phyloP scores from a whole-genome alignment of 2,113 vertebrate species.

The Tinamus guttatus region DNA sequence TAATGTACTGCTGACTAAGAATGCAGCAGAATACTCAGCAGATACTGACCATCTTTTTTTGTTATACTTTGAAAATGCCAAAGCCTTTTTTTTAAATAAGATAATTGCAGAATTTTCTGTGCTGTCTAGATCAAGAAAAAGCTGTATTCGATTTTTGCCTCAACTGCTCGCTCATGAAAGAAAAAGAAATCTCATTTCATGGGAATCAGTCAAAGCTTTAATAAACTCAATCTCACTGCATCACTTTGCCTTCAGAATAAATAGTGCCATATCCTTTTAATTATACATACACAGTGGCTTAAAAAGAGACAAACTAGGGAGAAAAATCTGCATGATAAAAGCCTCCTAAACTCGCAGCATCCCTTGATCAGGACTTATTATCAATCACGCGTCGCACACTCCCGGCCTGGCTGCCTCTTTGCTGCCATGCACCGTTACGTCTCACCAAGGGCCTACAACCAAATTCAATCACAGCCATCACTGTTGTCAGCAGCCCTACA shows the following conservation, averaged over 20 bases:
- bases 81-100: neutral
- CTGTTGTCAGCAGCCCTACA: neutral
- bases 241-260: conserved; percentile 38
- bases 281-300: conserved; percentile 12
- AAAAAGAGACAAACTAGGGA: neutral
- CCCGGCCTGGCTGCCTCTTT: neutral
- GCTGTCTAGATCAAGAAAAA: neutral
- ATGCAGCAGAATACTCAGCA: neutral
- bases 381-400: neutral
- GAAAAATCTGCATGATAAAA: conserved; percentile 17
- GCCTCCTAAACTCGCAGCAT: conserved; percentile 1
- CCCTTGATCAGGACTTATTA: neutral
- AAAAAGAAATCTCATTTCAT: conserved; percentile 31
- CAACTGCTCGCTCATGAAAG: neutral
- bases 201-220: neutral
- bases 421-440: neutral
- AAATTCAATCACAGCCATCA: accelerated
- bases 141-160: neutral
- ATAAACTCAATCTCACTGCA: neutral
- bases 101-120: neutral
- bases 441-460: neutral
- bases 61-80: neutral
- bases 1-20: neutral
- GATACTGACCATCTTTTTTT: neutral
- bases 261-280: conserved; percentile 29